Base-by-base conservation (phyloP, 2,888 invertebrate genomes). In the Piscicola geometra region DNA sequence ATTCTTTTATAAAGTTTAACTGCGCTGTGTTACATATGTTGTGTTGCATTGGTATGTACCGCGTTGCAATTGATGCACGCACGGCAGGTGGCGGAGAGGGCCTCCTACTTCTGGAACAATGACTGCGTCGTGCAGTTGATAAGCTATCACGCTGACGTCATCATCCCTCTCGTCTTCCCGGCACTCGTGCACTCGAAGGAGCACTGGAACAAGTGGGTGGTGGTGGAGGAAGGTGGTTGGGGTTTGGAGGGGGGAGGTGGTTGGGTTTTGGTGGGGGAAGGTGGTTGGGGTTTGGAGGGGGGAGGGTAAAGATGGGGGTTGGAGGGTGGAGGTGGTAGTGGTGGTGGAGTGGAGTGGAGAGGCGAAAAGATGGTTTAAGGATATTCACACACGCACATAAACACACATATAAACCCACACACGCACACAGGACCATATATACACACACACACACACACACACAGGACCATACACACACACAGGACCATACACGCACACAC, bases 141-240 rank as follows among this genome's bases (percentile, higher is more conserved):
- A 89, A 94, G 96, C 86, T 98, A 98, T 86, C 97, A 97, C 88
- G 95, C 94, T 86, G 91, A 47, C 71, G 92, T 94, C 84, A 96
- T 99, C 86, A 93, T 99, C 91, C 98, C 98, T 82, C 97, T 99
- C 83, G 98, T 99, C 96, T 99, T 99, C 89, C 98, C 98, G 79
- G 94, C 98, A 81, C 89, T 99, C 84, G 99, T 99, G 88, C 93
- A 94, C 85, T 95, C 94, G 86, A 98, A 98, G 89, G 96, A 98
- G 87, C 99, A 99, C 88, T 99, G 99, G 99, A 99, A 99, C 88
- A 98, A 97, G 85, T 84, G 82, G 82, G 83, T 77, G 9, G 2
- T 70, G 36, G n/a, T 33, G 30, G 64, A 28, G 15, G 5, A n/a
- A n/a, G 60, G n/a, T 56, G 60, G n/a, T 9, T 56, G 3, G 60